Base-by-base conservation (phyloP, 2,113 vertebrate genomes). In the Pardalotus punctatus region DNA sequence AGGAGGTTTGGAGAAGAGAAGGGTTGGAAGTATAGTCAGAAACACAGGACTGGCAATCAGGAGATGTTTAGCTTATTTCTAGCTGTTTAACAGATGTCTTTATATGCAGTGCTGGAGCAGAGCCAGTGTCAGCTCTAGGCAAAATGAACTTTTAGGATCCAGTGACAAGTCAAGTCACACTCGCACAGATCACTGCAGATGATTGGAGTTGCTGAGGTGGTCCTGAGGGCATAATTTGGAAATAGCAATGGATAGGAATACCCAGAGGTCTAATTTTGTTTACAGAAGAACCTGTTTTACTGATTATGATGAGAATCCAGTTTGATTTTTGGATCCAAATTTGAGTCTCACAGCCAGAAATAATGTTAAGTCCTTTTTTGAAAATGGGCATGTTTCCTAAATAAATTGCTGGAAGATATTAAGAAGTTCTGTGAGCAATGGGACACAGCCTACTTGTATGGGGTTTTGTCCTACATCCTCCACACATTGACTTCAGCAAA, bases 231-330 rank as follows among this genome's bases (percentile, higher is more conserved):
- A 51, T 91, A 12, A 2, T 87, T 94, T 96, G 73, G 93, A 89
- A 91, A 88, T 40, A 87, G 81, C 35, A 82, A 40, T 25, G 24
- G 33, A 72, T 69, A 50, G 70, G 33, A 89, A 91, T 90, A 90
- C 77, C 67, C 66, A 82, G 81, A 87, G 60, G 86, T 69, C 72
- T 93, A 65, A 91, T 94, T 95, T 77, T 93, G 78, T 91, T 93
- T 94, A 88, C 50, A 51, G 74, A 80, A 88, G 29, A 94, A 96
- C 77, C 91, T 93, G 89, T 87, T 96, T 82, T 88, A 50, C 89
- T 93, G 92, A 69, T 93, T 69, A 72, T 86, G 72, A 73, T 91
- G 78, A 90, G 54, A 95, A 94, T 91, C 73, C 33, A 50, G 25
- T 76, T 86, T 90, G 91, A 91, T 82, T 94, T 92, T 86, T 83